Percentiles rank a stretch among this genome's conserved stretches.
These are phyloP conservation scores for Seira ritae DNA, from an alignment of 2,888 invertebrate species.

Conservation along the genomic window DNA sequence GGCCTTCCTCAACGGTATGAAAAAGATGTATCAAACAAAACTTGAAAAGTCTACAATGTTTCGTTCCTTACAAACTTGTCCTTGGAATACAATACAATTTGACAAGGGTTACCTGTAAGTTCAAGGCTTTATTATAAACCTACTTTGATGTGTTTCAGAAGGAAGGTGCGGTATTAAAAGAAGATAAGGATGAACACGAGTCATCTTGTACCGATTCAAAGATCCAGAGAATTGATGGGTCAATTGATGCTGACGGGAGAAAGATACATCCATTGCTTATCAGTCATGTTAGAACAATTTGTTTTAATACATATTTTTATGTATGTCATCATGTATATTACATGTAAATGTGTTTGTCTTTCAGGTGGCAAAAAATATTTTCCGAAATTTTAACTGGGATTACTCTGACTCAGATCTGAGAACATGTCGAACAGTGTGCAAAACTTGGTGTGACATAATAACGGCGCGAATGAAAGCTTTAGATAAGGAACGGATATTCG, in stretches of 20 bases:
- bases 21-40: too few species aligned
- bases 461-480: slow-evolving; percentile 21
- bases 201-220: background rate
- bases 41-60: too few species aligned
- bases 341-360: background rate
- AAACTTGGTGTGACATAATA: slow-evolving; percentile 24
- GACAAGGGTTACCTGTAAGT: too few species aligned
- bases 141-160: background rate
- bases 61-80: too few species aligned
- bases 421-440: slow-evolving; percentile 27
- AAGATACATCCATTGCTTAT: slow-evolving; percentile 38
- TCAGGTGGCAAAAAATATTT: slow-evolving; percentile 33
- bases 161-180: background rate
- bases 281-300: slow-evolving; percentile 20
- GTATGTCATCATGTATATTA: background rate
- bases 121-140: background rate
- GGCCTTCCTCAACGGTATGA: too few species aligned
- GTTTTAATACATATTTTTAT: background rate
- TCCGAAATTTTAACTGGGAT: background rate
- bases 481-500: background rate
- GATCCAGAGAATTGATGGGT: background rate
- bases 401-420: background rate
- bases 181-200: background rate
- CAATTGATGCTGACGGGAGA: background rate
- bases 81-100: too few species aligned